These are phyloP conservation scores for Spondyliosoma cantharus DNA, from an alignment of 2,797 vertebrate genomes.

Conservation along the genomic window DNA sequence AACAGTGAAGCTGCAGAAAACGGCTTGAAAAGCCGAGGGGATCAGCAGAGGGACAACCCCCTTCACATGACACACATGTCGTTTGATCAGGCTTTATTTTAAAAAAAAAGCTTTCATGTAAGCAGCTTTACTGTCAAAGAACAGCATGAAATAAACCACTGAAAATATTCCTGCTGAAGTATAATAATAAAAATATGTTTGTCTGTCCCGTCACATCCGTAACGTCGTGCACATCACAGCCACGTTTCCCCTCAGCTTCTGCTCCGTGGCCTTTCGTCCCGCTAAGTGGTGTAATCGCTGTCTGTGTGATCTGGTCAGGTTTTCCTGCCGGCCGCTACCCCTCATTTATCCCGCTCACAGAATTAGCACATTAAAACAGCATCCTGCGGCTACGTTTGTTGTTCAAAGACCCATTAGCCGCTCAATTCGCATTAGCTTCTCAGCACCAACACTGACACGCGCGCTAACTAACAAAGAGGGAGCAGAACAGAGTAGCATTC, in stretches of 20 bases:
- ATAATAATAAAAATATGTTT: background rate
- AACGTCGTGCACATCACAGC: conserved; percentile 7
- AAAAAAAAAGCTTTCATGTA: background rate
- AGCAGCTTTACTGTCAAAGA: conserved; percentile 1
- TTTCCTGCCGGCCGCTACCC: conserved; percentile 35
- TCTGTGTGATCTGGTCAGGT: conserved; percentile 65
- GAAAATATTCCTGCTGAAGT: background rate
- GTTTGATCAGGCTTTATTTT: background rate
- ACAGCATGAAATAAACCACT: background rate
- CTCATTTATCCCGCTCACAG: conserved; percentile 65
- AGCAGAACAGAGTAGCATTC: background rate
- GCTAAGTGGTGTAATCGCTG: conserved; percentile 55
- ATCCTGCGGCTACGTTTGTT: conserved; percentile 57
- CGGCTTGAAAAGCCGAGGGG: background rate
- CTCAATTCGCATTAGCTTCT: conserved; percentile 60
- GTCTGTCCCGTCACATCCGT: conserved; percentile 1
- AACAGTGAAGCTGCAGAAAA: background rate
- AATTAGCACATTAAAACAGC: conserved; percentile 67
- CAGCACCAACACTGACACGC: conserved; percentile 4
- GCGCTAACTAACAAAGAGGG: conserved; percentile 33
- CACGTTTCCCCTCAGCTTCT: conserved; percentile 19
- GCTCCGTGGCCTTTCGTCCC: conserved; percentile 55
- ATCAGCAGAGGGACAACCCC: background rate
- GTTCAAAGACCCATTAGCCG: conserved; percentile 59
- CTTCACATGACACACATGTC: background rate